phyloP scores from a whole-genome alignment of 2,797 vertebrate species.

The Diplodus puntazzo region DNA sequence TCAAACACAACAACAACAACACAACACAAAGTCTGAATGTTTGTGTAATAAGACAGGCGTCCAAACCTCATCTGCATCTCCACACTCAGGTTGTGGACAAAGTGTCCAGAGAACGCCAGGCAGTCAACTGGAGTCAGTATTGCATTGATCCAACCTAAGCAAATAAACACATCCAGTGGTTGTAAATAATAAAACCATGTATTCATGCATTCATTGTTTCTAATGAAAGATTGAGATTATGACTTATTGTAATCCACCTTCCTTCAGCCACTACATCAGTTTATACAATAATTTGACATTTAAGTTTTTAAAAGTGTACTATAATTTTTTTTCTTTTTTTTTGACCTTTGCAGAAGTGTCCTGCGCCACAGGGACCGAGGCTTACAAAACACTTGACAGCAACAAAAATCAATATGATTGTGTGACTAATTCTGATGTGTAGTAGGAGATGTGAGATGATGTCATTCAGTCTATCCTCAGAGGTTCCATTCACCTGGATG shows the following conservation, averaged over 20 bases:
- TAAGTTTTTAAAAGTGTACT: neutral
- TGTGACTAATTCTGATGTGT: neutral
- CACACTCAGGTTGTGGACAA: constrained; percentile 96
- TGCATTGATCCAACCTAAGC: constrained; percentile 97
- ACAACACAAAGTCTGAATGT: neutral
- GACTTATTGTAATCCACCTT: neutral
- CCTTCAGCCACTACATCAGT: neutral
- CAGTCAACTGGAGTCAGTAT: constrained; percentile 98
- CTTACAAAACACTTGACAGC: neutral
- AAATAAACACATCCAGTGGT: neutral
- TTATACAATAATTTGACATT: neutral
- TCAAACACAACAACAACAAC: neutral
- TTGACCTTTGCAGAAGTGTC: neutral
- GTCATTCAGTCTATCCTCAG: neutral
- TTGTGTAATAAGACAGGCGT: constrained; percentile 8
- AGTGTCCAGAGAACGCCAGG: constrained; percentile 96
- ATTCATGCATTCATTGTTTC: neutral
- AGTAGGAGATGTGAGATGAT: neutral
- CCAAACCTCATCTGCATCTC: constrained; percentile 99
- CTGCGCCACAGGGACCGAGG: neutral
- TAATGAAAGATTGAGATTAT: neutral
- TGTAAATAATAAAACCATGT: neutral
- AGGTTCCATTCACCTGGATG: neutral
- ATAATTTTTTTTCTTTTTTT: neutral
- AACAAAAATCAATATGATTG: neutral